phyloP scores from a whole-genome alignment of 2,797 vertebrate genomes.

The Myiotriccus ornatus region DNA sequence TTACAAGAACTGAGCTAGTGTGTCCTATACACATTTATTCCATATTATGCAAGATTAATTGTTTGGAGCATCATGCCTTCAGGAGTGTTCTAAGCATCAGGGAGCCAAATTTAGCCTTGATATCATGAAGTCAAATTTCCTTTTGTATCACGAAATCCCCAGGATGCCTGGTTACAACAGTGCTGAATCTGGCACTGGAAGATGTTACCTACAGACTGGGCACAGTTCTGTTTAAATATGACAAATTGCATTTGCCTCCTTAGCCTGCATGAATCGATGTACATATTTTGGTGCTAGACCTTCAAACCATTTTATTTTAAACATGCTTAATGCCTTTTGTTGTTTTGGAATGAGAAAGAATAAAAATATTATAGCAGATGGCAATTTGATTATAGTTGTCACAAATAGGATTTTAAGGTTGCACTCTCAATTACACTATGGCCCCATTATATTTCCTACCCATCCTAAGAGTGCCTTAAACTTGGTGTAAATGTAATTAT shows the following conservation, averaged over 20 bases:
- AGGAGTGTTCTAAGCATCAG: neutral
- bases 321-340: neutral
- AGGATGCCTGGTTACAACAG: constrained; percentile 54
- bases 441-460: neutral
- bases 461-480: constrained; percentile 12
- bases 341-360: constrained; percentile 2
- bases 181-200: constrained; percentile 45
- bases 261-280: neutral
- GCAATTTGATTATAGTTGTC: constrained; percentile 34
- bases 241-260: constrained; percentile 42
- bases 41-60: constrained; percentile 28
- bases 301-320: constrained; percentile 27
- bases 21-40: neutral
- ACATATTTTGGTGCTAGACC: neutral
- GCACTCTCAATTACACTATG: neutral
- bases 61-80: constrained; percentile 21
- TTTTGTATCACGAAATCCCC: constrained; percentile 33
- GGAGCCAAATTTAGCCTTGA: constrained; percentile 49
- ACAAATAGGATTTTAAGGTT: constrained; percentile 48
- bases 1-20: neutral
- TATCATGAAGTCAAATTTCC: constrained; percentile 51
- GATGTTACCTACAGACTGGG: constrained; percentile 42
- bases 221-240: constrained; percentile 34
- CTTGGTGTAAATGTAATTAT: constrained; percentile 32
- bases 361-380: constrained; percentile 26